Base-by-base conservation (phyloP, 2,888 invertebrate genomes). In the Ochropleura leucogaster region DNA sequence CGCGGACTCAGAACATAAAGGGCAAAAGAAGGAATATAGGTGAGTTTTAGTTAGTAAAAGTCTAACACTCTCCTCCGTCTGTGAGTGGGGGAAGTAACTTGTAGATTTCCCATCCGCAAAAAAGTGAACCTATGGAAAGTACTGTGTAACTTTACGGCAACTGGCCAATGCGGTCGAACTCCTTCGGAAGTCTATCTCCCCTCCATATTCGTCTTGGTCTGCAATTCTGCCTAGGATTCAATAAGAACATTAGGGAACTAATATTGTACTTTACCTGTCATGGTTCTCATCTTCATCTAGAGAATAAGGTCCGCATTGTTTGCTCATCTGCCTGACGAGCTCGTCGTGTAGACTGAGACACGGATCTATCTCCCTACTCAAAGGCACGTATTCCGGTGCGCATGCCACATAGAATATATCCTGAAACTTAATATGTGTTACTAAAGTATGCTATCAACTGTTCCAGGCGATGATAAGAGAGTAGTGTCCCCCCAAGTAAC, bases 321-420 rank as follows among this genome's bases (percentile, higher is more conserved):
- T 93, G 90, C 89, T 93, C 90, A 94, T 92, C 85, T 94, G 95
- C 3, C 95, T 89, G 67, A 92, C 93, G n/a, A 95, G 92, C 84
- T 96, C 96, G 90, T 96, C 95, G 83, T 95, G 95, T 77, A 94
- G 89, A 51, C 93, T 92, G 70, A 94, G 91, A 74, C 94, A 93
- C 16, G 95, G 94, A 85, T 96, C 96, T 64, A 95, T 89, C 74
- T 96, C 96, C 46, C 96, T 92, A 46, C 91, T 92, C 78, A 96
- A 89, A 46, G 96, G 96, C 65, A 95, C 92, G 90, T 96, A 96
- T 87, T 96, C 96, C 9, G 96, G 96, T 47, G 96, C 96, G 85
- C 96, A 96, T 62, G 96, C 96, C 83, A 96, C 96, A 93, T 96
- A 96, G 91, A 96, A 96, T 89, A 96, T 96, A 80, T 96, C 96